Percentiles rank a stretch among this genome's conserved stretches.
phyloP scores from a whole-genome alignment of 2,888 invertebrate genomes.

The Baronia brevicornis region DNA sequence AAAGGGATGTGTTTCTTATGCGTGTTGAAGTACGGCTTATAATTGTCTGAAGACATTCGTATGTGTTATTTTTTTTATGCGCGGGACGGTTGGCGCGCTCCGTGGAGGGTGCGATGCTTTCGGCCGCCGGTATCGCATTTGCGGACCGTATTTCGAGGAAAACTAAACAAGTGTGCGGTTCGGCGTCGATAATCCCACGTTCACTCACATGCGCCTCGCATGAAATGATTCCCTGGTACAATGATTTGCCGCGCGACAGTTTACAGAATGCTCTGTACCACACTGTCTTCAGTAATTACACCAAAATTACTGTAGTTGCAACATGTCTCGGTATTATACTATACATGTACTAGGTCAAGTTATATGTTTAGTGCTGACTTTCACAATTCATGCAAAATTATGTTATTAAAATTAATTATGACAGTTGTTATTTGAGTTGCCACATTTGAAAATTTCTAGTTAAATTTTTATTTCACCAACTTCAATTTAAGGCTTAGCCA shows the following conservation, averaged over 20 bases:
- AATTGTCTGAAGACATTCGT: constrained; percentile 37
- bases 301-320: constrained; percentile 29
- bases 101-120: constrained; percentile 45
- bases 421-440: constrained; percentile 40
- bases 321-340: constrained; percentile 32
- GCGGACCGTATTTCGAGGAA: constrained; percentile 62
- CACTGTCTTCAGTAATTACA: constrained; percentile 19
- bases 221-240: constrained; percentile 28
- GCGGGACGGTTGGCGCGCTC: constrained; percentile 57
- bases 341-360: constrained; percentile 35
- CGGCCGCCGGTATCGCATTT: constrained; percentile 41
- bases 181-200: constrained; percentile 38
- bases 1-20: constrained; percentile 57
- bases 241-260: constrained; percentile 24
- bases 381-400: constrained; percentile 40
- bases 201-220: constrained; percentile 34
- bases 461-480: constrained; percentile 15
- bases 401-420: constrained; percentile 15
- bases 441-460: constrained; percentile 21
- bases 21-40: constrained; percentile 44
- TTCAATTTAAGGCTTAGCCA: constrained; percentile 33
- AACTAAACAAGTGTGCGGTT: constrained; percentile 41
- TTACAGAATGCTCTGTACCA: constrained; percentile 4
- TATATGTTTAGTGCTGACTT: constrained; percentile 43
- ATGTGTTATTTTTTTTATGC: constrained; percentile 67